These are phyloP conservation scores for Tipula unca DNA, from an alignment of 2,888 invertebrate species.

Conservation along the genomic window DNA sequence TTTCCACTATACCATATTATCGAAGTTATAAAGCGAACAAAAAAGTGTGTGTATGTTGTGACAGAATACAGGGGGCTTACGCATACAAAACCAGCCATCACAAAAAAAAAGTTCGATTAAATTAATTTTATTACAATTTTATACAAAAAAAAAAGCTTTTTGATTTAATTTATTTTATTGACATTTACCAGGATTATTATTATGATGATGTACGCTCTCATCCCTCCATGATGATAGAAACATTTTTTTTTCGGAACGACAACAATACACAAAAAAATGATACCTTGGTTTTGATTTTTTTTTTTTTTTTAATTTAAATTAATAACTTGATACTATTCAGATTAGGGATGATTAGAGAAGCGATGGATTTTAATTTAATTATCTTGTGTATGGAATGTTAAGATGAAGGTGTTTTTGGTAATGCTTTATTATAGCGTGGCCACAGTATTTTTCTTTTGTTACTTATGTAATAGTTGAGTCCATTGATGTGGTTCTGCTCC, in stretches of 20 bases:
- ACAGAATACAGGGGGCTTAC: background rate
- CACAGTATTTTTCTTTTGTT: background rate
- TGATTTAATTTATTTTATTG: background rate
- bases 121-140: background rate
- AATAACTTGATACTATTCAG: background rate
- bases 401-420: background rate
- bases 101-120: background rate
- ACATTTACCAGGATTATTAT: background rate
- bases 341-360: background rate
- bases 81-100: background rate
- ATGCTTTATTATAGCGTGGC: background rate
- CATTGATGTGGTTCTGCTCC: too few species aligned
- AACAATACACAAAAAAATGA: background rate
- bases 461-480: background rate
- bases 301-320: background rate
- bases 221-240: background rate
- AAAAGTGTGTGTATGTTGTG: background rate
- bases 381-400: background rate
- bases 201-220: background rate
- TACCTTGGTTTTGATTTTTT: background rate
- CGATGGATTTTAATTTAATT: background rate
- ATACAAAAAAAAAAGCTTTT: background rate
- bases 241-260: background rate
- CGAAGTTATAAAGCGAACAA: background rate
- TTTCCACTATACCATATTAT: background rate